Base-by-base conservation (phyloP, 2,113 vertebrate species). In the Myrmecophaga tridactyla region DNA sequence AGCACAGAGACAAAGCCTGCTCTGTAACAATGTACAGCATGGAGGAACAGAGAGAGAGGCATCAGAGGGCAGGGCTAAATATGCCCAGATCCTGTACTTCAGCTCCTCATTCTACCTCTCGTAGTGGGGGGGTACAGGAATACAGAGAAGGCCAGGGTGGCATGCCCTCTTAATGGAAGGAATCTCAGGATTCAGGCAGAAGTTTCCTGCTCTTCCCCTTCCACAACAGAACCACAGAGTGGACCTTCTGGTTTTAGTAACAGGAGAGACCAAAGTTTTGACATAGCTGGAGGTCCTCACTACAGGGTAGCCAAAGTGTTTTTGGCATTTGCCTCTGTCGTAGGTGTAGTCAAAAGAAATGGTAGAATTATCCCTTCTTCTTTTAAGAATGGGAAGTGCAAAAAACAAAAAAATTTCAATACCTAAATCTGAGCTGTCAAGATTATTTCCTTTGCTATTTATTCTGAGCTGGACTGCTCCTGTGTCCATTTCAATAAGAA, bases 391-490 rank as follows among this genome's bases (percentile, higher is more conserved):
- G 41, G 67, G 63, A 96, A 95, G 36, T 29, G 73, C 29, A 39
- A 48, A 1, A 86, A 92, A 58, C 69, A 63, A 31, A 86, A 18
- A 93, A 92, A 92, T 95, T 93, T 86, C 63, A 70, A 23, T 41
- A 65, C 20, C 36, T 34, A 36, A 39, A 70, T 94, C 29, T 39
- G 84, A 80, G n/a, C n/a, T 7, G 65, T 12, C 58, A 75, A 39
- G 43, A 53, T 81, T 41, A 94, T 87, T 70, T 77, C 20, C 73
- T 86, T 83, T 36, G 41, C 25, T 46, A 23, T 9, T 56, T 41
- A 4, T 91, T 86, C 73, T 83, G 29, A 69, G 29, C 17, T 29
- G 29, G 58, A 27, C 15, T 27, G 36, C 12, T 82, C 36, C 29
- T 65, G 65, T 72, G 70, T 81, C 15, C n/a, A 23, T 86, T 82